A percentile compares a stretch with the other conserved stretches of the same genome.
phyloP scores from a whole-genome alignment of 2,797 vertebrate genomes.

The Geotrypetes seraphini region DNA sequence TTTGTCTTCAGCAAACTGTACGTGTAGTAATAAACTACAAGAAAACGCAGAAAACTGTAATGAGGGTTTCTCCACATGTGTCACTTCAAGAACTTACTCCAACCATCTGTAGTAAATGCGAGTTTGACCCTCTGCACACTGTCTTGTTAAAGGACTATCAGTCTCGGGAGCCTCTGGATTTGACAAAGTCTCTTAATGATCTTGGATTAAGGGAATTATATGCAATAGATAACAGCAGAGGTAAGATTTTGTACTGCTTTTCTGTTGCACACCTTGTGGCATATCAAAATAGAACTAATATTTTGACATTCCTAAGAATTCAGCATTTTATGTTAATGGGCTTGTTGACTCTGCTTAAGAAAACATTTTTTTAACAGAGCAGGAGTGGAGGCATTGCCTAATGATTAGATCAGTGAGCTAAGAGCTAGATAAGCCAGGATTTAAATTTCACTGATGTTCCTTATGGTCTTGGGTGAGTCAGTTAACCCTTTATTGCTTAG shows the following conservation, averaged over 20 bases:
- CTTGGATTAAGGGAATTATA: constrained; percentile 85
- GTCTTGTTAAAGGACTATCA: constrained; percentile 70
- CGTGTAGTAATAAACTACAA: constrained; percentile 93
- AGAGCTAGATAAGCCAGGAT: no score
- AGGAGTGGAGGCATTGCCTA: no score
- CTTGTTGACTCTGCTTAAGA: no score
- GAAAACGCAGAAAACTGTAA: constrained; percentile 86
- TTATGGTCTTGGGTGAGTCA: no score
- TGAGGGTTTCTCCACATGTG: constrained; percentile 78
- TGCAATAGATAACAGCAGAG: constrained; percentile 75
- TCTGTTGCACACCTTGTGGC: no score
- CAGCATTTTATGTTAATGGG: no score
- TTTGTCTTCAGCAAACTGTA: constrained; percentile 74
- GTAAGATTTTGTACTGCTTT: constrained; percentile 54
- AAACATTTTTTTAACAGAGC: no score
- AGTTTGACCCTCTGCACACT: constrained; percentile 74
- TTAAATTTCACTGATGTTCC: no score
- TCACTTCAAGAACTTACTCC: constrained; percentile 69
- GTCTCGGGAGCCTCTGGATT: constrained; percentile 70
- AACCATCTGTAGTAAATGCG: constrained; percentile 88
- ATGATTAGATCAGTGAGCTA: no score
- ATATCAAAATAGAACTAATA: no score
- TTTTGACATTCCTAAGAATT: no score
- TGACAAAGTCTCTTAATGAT: constrained; percentile 79
- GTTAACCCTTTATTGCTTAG: no score